Percentiles rank a stretch among this genome's conserved stretches.
Evolutionary conservation across 2,888 invertebrate genomes (phyloP).

Genomic region (Drosophila limbata): DNA sequence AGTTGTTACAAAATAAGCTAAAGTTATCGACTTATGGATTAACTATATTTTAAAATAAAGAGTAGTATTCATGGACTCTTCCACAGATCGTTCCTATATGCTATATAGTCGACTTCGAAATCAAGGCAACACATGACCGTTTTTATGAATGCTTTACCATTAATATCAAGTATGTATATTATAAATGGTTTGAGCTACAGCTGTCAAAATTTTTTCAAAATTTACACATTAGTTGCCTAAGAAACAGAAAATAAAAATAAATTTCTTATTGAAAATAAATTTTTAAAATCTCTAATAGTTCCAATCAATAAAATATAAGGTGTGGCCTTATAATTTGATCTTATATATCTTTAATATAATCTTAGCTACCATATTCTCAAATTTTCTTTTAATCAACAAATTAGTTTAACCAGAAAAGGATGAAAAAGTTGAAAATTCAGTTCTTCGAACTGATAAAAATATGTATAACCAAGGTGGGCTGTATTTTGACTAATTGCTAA

Average conservation of each 20-base stretch:
- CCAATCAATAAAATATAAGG: neutral
- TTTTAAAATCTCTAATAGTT: neutral
- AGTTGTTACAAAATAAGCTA: neutral
- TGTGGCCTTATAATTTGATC: too few relatives aligned
- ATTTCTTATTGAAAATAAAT: too few relatives aligned
- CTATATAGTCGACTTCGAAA: too few relatives aligned
- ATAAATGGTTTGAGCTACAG: too few relatives aligned
- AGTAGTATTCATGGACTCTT: neutral
- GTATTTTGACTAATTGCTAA: conserved; percentile 4
- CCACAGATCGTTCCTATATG: too few relatives aligned
- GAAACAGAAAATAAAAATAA: neutral
- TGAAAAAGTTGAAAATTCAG: neutral
- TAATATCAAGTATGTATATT: too few relatives aligned
- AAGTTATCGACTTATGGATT: conserved; percentile 1
- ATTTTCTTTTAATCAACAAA: neutral
- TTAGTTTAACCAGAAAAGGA: neutral
- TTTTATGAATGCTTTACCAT: too few relatives aligned
- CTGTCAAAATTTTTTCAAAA: too few relatives aligned
- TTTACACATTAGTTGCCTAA: neutral
- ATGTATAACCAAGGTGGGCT: neutral
- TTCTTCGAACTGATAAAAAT: neutral
- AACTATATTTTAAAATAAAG: neutral
- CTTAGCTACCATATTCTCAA: neutral
- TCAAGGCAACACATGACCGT: too few relatives aligned
- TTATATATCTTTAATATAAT: neutral